Evolutionary conservation across 2,888 invertebrate species (phyloP).

Genomic region (Tetanocera ferruginea): DNA sequence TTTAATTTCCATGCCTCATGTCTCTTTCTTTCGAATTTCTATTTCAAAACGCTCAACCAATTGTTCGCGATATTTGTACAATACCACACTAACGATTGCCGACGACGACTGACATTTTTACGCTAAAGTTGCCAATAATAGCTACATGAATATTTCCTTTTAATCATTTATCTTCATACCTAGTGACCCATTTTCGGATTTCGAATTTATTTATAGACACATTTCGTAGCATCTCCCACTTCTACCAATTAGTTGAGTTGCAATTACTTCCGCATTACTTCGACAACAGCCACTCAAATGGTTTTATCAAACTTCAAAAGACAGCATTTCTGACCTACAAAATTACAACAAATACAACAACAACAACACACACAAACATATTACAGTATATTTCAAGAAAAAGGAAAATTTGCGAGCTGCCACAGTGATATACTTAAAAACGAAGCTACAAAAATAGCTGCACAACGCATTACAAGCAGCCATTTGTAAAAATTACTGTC

Average conservation of each 20-base stretch:
- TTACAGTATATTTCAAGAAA: neutral
- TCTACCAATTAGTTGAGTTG: neutral
- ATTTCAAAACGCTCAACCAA: too few species aligned
- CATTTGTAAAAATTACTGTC: neutral
- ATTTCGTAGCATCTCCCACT: neutral
- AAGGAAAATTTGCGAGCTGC: neutral
- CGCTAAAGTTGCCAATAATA: neutral
- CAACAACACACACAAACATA: neutral
- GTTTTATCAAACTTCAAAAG: conserved; percentile 1
- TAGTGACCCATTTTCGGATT: conserved; percentile 12
- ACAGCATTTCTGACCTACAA: conserved; percentile 9
- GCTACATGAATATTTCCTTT: too few species aligned
- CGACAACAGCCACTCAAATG: neutral
- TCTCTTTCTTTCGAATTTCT: too few species aligned
- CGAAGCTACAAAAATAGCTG: neutral
- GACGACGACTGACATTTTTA: neutral
- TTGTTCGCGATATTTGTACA: too few species aligned
- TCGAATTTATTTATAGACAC: neutral
- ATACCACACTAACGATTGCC: too few species aligned
- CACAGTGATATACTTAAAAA: neutral
- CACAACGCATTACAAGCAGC: neutral
- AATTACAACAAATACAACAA: neutral
- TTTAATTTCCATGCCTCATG: too few species aligned
- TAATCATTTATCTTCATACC: neutral
- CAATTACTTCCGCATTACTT: conserved; percentile 26